Conservation (phyloP, 2,113 vertebrate species). For the Bujurquina vittata region DNA sequence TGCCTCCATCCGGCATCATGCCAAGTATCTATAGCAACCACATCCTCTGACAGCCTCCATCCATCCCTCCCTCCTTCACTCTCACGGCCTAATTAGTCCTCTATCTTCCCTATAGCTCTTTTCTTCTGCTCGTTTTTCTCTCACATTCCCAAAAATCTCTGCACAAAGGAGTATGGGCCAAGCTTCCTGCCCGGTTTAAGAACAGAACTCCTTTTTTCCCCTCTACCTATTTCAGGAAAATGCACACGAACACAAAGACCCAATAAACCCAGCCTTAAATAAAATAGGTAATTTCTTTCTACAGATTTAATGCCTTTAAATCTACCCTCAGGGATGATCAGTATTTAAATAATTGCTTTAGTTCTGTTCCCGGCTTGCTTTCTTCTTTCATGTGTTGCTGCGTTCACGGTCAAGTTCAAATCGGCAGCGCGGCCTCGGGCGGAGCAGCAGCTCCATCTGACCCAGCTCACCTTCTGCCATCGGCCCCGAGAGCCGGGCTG, state of each 20-base stretch:
- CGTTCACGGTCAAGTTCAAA: constrained; percentile 77
- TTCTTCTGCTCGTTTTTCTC: constrained; percentile 37
- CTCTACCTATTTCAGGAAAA: neutral
- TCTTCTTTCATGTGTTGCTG: neutral
- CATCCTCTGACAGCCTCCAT: constrained; percentile 64
- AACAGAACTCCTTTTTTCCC: neutral
- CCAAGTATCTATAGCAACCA: constrained; percentile 83
- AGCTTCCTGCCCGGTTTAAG: neutral
- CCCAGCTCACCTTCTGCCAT: neutral
- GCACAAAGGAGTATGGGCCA: constrained; percentile 15
- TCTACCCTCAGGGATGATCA: neutral
- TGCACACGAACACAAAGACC: neutral
- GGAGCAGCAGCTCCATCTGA: constrained; percentile 1
- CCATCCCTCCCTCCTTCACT: constrained; percentile 56
- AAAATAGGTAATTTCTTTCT: neutral
- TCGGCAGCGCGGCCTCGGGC: constrained; percentile 28
- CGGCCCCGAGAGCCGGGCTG: neutral
- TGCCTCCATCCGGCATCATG: constrained; percentile 69
- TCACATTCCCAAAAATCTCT: constrained; percentile 34
- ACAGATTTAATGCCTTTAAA: neutral
- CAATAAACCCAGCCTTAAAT: neutral
- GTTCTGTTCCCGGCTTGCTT: neutral
- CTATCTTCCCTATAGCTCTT: constrained; percentile 46
- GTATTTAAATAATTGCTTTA: neutral
- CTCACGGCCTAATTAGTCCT: constrained; percentile 55